Percentiles rank a stretch among this genome's conserved stretches.
Evolutionary conservation across 2,888 invertebrate genomes (phyloP).

Genomic region (Disparrhopalites patrizii): DNA sequence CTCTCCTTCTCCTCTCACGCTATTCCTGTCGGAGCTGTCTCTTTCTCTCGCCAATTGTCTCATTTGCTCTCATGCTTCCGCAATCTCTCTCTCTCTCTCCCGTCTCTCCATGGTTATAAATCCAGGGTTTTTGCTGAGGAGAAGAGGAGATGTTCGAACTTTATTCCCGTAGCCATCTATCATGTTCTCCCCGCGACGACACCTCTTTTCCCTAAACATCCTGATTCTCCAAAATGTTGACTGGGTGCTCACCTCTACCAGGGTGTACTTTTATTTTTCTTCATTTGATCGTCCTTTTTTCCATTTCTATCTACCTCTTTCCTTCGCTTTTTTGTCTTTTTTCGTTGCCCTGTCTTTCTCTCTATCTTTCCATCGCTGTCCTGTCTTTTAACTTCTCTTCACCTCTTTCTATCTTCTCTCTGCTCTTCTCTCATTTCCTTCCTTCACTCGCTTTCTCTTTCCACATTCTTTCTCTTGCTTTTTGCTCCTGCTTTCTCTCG

Average conservation of each 20-base stretch:
- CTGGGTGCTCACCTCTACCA: not conserved
- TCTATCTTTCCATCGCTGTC: not conserved
- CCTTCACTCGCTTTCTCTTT: too few relatives aligned
- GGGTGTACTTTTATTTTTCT: not conserved
- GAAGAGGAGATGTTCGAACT: too few relatives aligned
- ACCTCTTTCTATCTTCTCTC: not conserved
- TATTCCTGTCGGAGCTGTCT: not conserved
- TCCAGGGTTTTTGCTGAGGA: too few relatives aligned
- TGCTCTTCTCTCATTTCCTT: not conserved
- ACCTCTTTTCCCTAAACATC: not conserved
- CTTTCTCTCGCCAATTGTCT: not conserved
- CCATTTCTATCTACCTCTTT: not conserved
- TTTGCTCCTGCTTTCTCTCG: too few relatives aligned
- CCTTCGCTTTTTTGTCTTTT: not conserved
- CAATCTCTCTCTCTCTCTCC: too few relatives aligned
- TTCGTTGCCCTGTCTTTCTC: not conserved
- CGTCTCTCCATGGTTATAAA: too few relatives aligned
- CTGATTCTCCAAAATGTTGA: not conserved
- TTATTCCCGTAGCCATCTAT: too few relatives aligned
- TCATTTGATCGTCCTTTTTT: slow-evolving; percentile 1
- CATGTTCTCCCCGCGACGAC: too few relatives aligned
- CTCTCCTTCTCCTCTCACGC: not conserved
- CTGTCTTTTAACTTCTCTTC: not conserved
- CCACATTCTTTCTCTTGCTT: too few relatives aligned
- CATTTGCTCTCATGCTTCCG: not conserved